A percentile compares a stretch with the other conserved stretches of the same genome.
phyloP scores from a whole-genome alignment of 2,888 invertebrate genomes.

The Smittia aterrima region DNA sequence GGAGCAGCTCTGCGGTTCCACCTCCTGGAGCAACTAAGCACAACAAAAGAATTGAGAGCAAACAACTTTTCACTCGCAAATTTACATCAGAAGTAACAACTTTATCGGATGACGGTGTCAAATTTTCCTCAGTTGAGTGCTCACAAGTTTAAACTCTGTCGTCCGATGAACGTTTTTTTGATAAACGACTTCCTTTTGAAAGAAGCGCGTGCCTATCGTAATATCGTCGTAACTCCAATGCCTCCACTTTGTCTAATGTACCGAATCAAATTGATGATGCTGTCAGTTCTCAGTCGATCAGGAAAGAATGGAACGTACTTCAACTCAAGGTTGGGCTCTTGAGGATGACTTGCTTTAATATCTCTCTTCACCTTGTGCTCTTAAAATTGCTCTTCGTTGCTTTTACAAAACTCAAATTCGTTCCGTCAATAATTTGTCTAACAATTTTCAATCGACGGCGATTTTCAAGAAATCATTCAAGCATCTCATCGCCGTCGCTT shows the following conservation, averaged over 20 bases:
- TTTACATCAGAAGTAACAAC: conserved; percentile 79
- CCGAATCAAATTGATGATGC: not conserved
- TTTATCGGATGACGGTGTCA: conserved; percentile 74
- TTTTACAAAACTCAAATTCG: not conserved
- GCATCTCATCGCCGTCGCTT: not conserved
- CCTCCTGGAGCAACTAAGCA: conserved; percentile 12
- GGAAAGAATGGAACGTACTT: not conserved
- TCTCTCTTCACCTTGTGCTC: not conserved
- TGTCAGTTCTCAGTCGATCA: not conserved
- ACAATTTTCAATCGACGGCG: not conserved
- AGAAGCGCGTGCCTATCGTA: conserved; percentile 57
- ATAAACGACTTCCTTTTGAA: conserved; percentile 63
- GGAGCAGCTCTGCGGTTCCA: not conserved
- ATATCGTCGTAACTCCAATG: not conserved
- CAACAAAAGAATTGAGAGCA: conserved; percentile 40
- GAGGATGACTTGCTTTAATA: not conserved
- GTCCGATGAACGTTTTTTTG: conserved; percentile 68
- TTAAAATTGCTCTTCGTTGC: not conserved
- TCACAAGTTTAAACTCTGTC: conserved; percentile 78
- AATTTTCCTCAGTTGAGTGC: conserved; percentile 82
- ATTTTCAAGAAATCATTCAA: no score
- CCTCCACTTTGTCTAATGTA: not conserved
- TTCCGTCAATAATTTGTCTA: not conserved
- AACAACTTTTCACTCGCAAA: conserved; percentile 65
- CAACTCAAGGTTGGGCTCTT: not conserved